These are phyloP conservation scores for Perca flavescens DNA, from an alignment of 2,113 vertebrate genomes.

Conservation along the genomic window DNA sequence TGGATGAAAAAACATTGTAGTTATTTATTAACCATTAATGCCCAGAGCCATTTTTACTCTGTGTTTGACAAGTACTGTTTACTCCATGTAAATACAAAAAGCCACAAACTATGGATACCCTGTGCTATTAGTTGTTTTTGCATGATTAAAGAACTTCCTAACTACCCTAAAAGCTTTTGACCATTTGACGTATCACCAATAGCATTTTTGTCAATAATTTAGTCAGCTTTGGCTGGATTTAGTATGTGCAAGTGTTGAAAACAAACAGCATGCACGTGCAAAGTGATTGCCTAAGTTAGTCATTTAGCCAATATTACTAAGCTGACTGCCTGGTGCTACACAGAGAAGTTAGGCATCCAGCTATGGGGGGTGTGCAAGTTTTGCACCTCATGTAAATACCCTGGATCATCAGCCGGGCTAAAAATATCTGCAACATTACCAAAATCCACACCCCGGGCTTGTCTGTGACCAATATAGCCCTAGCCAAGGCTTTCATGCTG, in stretches of 20 bases:
- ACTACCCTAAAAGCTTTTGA: neutral
- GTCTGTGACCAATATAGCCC: slow-evolving; percentile 83
- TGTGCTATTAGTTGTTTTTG: slow-evolving; percentile 1
- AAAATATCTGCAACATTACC: slow-evolving; percentile 81
- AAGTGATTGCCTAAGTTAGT: slow-evolving; percentile 19
- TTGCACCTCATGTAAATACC: slow-evolving; percentile 64
- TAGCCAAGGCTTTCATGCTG: slow-evolving; percentile 84
- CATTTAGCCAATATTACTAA: slow-evolving; percentile 31
- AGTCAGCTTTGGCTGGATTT: neutral
- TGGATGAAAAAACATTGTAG: slow-evolving; percentile 12
- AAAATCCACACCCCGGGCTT: slow-evolving; percentile 81
- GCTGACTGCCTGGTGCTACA: slow-evolving; percentile 13
- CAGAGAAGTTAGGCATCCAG: slow-evolving; percentile 35
- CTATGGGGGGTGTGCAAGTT: slow-evolving; percentile 2
- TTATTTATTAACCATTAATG: slow-evolving; percentile 66
- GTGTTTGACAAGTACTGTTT: slow-evolving; percentile 42
- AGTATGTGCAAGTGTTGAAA: neutral
- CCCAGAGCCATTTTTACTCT: slow-evolving; percentile 14
- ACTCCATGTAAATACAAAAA: slow-evolving; percentile 34
- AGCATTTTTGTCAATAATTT: neutral
- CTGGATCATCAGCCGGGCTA: slow-evolving; percentile 77
- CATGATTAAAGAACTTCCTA: neutral
- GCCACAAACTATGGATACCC: neutral
- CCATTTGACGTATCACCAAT: neutral
- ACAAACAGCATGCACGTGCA: neutral